These are phyloP conservation scores for Holacanthus passer DNA, from an alignment of 2,113 vertebrate species.

Conservation along the genomic window DNA sequence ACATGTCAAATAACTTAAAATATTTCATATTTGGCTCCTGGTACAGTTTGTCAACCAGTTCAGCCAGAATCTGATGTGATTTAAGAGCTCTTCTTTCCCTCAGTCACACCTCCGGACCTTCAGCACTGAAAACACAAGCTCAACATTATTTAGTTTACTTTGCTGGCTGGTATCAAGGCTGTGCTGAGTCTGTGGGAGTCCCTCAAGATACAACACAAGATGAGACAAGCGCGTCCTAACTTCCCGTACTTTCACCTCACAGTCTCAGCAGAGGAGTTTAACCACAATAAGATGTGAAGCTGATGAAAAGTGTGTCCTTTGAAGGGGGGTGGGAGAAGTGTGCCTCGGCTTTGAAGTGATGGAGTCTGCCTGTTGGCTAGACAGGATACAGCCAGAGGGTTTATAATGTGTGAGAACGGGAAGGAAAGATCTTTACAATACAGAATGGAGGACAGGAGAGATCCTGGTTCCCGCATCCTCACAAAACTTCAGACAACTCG, in stretches of 20 bases:
- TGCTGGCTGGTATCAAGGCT: no score
- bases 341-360: slow-evolving; percentile 55
- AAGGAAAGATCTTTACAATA: neutral
- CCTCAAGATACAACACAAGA: neutral
- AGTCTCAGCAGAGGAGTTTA: neutral
- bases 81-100: no score
- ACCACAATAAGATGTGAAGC: neutral
- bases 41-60: no score
- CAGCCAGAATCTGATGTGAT: no score
- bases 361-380: slow-evolving; percentile 27
- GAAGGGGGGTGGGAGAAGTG: slow-evolving; percentile 27
- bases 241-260: neutral
- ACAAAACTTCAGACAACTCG: neutral
- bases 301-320: slow-evolving; percentile 3
- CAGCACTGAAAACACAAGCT: no score
- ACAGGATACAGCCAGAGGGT: slow-evolving; percentile 34
- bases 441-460: neutral
- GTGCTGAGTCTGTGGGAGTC: neutral
- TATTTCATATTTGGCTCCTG: no score
- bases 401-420: slow-evolving; percentile 28
- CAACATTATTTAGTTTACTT: no score
- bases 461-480: slow-evolving; percentile 27
- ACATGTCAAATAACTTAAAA: no score
- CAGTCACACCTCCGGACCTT: no score
- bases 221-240: neutral